Evolutionary conservation across 2,797 vertebrate species (phyloP).

Genomic region (Tiaroga cobitis): DNA sequence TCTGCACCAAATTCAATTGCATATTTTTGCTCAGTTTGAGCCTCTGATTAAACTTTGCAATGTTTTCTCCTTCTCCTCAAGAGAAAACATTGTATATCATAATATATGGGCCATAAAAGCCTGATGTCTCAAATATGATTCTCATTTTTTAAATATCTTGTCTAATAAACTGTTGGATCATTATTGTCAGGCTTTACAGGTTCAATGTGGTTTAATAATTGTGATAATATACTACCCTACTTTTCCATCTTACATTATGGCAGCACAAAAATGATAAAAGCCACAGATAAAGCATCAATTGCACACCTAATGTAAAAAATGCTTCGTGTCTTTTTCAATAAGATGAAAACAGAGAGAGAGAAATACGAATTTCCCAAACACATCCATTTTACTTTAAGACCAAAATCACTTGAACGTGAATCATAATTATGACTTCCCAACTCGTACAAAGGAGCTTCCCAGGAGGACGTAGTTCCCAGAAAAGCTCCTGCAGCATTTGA

Average conservation of each 20-base stretch:
- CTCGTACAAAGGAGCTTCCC: neutral
- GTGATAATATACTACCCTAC: neutral
- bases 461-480: neutral
- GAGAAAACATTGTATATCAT: too few species aligned
- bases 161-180: neutral
- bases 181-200: neutral
- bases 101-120: neutral
- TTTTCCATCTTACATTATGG: neutral
- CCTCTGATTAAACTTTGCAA: neutral
- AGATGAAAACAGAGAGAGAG: neutral
- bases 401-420: slow-evolving; percentile 4
- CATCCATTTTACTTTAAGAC: neutral
- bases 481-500: neutral
- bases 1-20: neutral
- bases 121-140: neutral
- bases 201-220: neutral
- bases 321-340: neutral
- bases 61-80: neutral
- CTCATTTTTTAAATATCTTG: neutral
- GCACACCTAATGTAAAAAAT: neutral
- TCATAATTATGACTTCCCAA: neutral
- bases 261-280: neutral
- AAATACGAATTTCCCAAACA: neutral
- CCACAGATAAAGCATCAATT: neutral
- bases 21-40: neutral